Evolutionary conservation across 2,113 vertebrate genomes (phyloP).

Genomic region (Pomatorhinus ruficollis): DNA sequence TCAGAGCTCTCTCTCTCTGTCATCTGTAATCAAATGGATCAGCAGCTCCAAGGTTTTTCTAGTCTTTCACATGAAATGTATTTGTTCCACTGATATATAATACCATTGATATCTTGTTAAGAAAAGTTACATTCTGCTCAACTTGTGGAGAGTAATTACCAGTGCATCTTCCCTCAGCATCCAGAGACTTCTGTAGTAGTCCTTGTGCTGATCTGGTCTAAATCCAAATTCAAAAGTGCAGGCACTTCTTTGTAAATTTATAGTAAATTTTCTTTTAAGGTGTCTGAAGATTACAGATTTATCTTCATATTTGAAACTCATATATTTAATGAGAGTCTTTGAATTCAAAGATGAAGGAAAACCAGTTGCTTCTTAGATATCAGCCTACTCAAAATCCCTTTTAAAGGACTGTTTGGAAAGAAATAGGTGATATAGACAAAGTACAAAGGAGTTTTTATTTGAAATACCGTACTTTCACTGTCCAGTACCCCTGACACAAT

Average conservation of each 20-base stretch:
- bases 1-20: background rate
- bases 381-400: background rate
- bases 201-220: background rate
- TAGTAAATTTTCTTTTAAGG: background rate
- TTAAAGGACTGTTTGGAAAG: background rate
- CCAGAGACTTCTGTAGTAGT: background rate
- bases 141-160: background rate
- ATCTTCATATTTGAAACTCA: background rate
- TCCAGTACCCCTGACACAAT: background rate
- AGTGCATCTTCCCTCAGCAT: rapidly evolving
- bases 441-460: background rate
- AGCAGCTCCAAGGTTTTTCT: background rate
- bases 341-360: background rate
- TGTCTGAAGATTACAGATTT: background rate
- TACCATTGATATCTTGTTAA: background rate
- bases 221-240: background rate
- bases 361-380: background rate
- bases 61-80: background rate
- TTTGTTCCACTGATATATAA: background rate
- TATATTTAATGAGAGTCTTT: background rate
- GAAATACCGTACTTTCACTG: background rate
- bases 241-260: background rate
- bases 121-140: background rate
- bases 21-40: background rate
- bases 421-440: background rate